Evolutionary conservation across 2,888 invertebrate species (phyloP).

Genomic region (Salpingus planirostris): DNA sequence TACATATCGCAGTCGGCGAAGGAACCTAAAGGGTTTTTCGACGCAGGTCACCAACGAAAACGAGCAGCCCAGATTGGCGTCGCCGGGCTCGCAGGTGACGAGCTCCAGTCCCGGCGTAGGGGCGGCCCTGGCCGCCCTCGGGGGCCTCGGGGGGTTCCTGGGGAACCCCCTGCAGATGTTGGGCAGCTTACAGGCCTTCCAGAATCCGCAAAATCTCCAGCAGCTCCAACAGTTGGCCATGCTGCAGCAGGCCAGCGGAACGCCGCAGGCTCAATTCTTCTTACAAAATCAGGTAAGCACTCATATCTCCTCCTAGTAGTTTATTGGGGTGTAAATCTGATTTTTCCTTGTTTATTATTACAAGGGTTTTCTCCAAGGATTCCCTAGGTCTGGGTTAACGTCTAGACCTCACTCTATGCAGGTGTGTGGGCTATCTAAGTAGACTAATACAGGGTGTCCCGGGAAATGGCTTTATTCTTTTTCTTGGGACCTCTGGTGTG

Average conservation of each 20-base stretch:
- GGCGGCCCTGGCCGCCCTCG: constrained; percentile 45
- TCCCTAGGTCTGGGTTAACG: constrained; percentile 41
- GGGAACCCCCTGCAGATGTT: constrained; percentile 40
- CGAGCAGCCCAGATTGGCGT: constrained; percentile 32
- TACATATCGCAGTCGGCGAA: too few species aligned
- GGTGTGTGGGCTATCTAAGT: constrained; percentile 42
- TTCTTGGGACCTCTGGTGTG: too few species aligned
- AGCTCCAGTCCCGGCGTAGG: constrained; percentile 38
- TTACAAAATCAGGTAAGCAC: constrained; percentile 62
- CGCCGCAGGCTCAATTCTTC: constrained; percentile 62
- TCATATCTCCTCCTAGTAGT: too few species aligned
- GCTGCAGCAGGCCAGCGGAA: constrained; percentile 48
- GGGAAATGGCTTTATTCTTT: too few species aligned
- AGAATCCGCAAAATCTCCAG: constrained; percentile 55
- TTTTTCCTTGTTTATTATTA: constrained; percentile 18
- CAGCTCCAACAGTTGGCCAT: constrained; percentile 57
- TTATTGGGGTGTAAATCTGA: too few species aligned
- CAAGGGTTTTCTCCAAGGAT: constrained; percentile 45
- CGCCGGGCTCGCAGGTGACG: constrained; percentile 38
- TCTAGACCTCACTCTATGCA: constrained; percentile 44
- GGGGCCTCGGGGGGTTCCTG: constrained; percentile 38
- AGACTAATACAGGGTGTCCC: too few species aligned
- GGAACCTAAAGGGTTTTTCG: too few species aligned
- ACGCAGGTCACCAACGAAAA: constrained; percentile 38
- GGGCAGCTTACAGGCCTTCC: constrained; percentile 46